Evolutionary conservation across 1,140 invertebrate genomes (phyloP).

Genomic region (Euwallacea fornicatus): DNA sequence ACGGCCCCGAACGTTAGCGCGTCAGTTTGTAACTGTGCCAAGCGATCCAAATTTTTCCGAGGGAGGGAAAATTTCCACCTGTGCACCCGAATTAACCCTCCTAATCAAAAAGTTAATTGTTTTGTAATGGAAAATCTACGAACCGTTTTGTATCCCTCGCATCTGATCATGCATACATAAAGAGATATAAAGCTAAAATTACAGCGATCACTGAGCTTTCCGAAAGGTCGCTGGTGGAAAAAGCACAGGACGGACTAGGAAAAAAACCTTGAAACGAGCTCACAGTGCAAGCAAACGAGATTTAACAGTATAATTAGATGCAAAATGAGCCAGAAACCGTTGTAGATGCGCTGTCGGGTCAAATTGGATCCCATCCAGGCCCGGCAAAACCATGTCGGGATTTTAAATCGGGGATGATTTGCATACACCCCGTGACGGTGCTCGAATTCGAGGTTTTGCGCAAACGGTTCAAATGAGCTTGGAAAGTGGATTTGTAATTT

Average conservation of each 20-base stretch:
- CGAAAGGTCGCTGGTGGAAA: conserved; percentile 8
- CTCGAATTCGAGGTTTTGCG: no score
- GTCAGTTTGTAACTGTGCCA: conserved; percentile 21
- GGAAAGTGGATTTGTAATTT: no score
- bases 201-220: no score
- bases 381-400: conserved; percentile 37
- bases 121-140: no score
- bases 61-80: neutral
- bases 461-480: no score
- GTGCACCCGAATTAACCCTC: no score
- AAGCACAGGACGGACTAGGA: neutral
- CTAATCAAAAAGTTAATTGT: no score
- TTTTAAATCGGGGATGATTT: conserved; percentile 30
- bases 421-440: conserved; percentile 6
- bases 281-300: conserved; percentile 35
- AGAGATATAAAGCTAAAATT: no score
- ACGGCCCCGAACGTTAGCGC: conserved; percentile 25
- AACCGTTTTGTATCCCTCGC: no score
- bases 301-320: conserved; percentile 41
- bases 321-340: conserved; percentile 41
- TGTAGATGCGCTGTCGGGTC: conserved; percentile 25
- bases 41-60: conserved; percentile 15
- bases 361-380: conserved; percentile 35
- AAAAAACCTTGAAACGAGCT: conserved; percentile 21
- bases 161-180: no score